Evolutionary conservation across 2,113 vertebrate genomes (phyloP), one percentile per base, ranked within the genome.

Genomic region (Dipodomys ordii): DNA sequence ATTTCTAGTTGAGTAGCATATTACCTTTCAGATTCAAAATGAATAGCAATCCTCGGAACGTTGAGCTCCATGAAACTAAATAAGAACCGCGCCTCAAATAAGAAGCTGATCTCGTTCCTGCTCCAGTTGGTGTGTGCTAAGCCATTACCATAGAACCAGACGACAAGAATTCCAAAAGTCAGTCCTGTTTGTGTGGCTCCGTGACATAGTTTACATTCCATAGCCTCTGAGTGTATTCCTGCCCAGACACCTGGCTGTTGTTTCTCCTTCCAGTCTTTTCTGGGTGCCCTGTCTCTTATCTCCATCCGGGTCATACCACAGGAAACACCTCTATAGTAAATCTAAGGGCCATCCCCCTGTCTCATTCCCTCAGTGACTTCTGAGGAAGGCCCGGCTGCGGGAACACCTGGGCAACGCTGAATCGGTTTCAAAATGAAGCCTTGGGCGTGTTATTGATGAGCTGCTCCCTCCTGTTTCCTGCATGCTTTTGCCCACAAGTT

Each of bases 21-120:
- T 90, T 96, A 94, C 85, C 94, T 96, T 96, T 95, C 94, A 88
- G 74, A 76, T 94, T 83, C 72, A 57, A 96, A 97, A 97, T 90
- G 68, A 96, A 93, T 90, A 73, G 92, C 86, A 92, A 97, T 72
- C 92, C 71, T 30, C 27, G 32, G 86, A 96, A 95, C 57, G 93
- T 95, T 96, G 96, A 88, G 90, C 49, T 94, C 69, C 62, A 81
- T 95, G 87, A 83, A 95, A 89, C 94, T 96, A 95, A 97, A 95
- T 96, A 93, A 94, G 71, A 97, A 86, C 62, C 39, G 73, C 80
- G 79, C 76, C 90, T 85, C 90, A 91, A 87, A 83, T 80, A 92
- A 88, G 30, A 96, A 92, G 30, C 60, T 68, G 83, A 27, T 76
- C 84, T 25, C 79, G 73, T 81, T 93, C 89, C 60, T 88, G 81